These are phyloP conservation scores for Metalampra italica DNA, from an alignment of 2,888 invertebrate species.

Conservation along the genomic window DNA sequence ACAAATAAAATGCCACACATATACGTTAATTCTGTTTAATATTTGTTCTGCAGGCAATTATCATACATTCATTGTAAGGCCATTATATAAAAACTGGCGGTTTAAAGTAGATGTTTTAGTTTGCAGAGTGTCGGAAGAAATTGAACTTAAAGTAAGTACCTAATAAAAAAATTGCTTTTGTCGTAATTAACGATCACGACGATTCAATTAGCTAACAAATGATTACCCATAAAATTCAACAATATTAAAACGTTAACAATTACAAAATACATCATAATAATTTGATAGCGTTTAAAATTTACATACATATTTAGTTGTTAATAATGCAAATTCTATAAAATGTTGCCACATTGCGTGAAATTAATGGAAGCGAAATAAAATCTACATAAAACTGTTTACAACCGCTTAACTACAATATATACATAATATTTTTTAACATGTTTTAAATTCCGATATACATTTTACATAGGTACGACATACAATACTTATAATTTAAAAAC, in stretches of 20 bases:
- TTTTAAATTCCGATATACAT: slow-evolving; percentile 22
- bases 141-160: background rate
- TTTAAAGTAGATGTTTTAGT: slow-evolving; percentile 24
- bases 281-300: slow-evolving; percentile 39
- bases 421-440: slow-evolving; percentile 20
- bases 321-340: slow-evolving; percentile 15
- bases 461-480: slow-evolving; percentile 9
- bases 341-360: slow-evolving; percentile 7
- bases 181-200: slow-evolving; percentile 19
- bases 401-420: slow-evolving; percentile 17
- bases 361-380: slow-evolving; percentile 14
- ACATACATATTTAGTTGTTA: slow-evolving; percentile 30
- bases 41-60: slow-evolving; percentile 64
- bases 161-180: slow-evolving; percentile 2
- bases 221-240: slow-evolving; percentile 65
- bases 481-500: slow-evolving; percentile 4
- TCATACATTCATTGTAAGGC: slow-evolving; percentile 63
- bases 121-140: slow-evolving; percentile 3
- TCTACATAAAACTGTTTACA: slow-evolving; percentile 9
- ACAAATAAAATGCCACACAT: slow-evolving; percentile 4
- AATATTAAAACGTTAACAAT: slow-evolving; percentile 71
- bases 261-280: slow-evolving; percentile 54
- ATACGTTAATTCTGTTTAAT: slow-evolving; percentile 47
- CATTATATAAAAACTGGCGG: slow-evolving; percentile 48
- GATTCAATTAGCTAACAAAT: slow-evolving; percentile 47